Evolutionary conservation across 2,113 vertebrate genomes (phyloP).

Genomic region (Helogale parvula): DNA sequence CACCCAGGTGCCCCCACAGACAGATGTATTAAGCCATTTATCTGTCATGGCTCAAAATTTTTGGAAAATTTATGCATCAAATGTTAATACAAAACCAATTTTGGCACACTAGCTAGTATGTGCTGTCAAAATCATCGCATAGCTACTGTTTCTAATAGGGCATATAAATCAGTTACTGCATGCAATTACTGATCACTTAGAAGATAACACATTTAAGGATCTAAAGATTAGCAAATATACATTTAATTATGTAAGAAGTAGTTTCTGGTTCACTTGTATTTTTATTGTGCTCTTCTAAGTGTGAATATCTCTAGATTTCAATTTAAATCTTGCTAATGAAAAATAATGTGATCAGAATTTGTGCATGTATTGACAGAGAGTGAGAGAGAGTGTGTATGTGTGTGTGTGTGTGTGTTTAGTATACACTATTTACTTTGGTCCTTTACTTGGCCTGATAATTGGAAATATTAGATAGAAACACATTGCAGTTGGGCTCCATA

Average conservation of each 20-base stretch:
- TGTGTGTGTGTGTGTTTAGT: background rate
- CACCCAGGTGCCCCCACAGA: background rate
- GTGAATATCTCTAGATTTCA: background rate
- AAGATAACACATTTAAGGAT: conserved; percentile 37
- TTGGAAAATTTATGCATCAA: background rate
- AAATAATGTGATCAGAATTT: background rate
- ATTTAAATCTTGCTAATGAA: background rate
- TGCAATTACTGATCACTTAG: conserved; percentile 21
- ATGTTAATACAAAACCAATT: conserved; percentile 1
- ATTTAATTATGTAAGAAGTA: background rate
- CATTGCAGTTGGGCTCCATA: background rate
- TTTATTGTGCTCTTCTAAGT: background rate
- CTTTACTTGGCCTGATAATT: background rate
- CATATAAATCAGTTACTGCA: conserved; percentile 22
- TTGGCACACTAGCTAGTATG: background rate
- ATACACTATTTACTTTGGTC: background rate
- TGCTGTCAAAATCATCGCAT: background rate
- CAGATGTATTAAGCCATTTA: background rate
- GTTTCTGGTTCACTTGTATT: background rate
- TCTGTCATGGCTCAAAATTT: background rate
- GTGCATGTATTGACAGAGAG: too few relatives aligned
- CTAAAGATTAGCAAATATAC: conserved; percentile 17
- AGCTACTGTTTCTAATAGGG: background rate
- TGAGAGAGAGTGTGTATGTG: too few relatives aligned
- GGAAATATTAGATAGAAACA: conserved; percentile 24